Evolutionary conservation across 2,888 invertebrate genomes (phyloP), one percentile per base, ranked within the genome.

Genomic region (Conomelus anceps): DNA sequence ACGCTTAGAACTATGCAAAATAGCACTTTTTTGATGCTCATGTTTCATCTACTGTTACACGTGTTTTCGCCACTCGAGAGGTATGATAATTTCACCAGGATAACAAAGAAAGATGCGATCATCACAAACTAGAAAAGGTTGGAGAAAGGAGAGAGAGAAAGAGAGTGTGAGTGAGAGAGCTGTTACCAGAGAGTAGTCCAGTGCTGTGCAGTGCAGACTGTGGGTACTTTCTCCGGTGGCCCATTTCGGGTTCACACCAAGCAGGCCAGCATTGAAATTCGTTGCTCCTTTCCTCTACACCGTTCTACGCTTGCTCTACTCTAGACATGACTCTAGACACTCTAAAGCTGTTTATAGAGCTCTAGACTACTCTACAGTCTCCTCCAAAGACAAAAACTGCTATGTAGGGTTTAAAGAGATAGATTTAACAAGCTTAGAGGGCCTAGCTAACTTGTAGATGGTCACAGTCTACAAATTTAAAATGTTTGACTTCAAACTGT

Each of bases 131-230:
- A n/a, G 23, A 22, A 85, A 24, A 85, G 85, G 24, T 23, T 23
- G 22, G 22, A 24, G 24, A n/a, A 22, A 24, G 23, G 85, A 85
- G 85, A 85, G 85, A 85, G 85, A 7, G 84, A 84, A 13, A 84
- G 84, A 84, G 84, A 84, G 84, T 7, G 89, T 89, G 88, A 88
- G 90, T 88, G 87, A 87, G 89, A 34, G 90, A 89, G 86, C 63
- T 86, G 89, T 91, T 90, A 90, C 90, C 89, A 88, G 85, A 88
- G 90, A 91, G 91, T 91, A 90, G 91, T 92, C 63, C 3, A 63
- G 63, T 63, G 26, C 6, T 7, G 26, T n/a, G n/a, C n/a, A 63
- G 63, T 63, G 63, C 63, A 63, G 63, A 63, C 63, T 63, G 63
- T 63, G 63, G 63, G 63, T 63, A 63, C 63, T 63, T 63, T 63